Conservation (phyloP, 2,888 invertebrate genomes). For the Cerceris rybyensis region DNA sequence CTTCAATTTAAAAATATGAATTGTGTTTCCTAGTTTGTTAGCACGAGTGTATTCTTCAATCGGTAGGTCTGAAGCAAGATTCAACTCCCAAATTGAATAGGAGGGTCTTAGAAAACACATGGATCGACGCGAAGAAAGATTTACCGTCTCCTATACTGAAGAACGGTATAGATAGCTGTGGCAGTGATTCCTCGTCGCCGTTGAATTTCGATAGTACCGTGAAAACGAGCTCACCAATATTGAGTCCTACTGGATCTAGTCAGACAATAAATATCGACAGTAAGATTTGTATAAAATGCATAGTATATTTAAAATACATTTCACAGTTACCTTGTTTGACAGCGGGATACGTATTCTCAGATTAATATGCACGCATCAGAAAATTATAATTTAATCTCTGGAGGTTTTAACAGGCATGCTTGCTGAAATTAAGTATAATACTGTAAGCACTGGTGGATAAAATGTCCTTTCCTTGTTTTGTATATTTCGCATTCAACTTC, state of each 20-base stretch:
- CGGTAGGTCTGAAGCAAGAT: conserved; percentile 64
- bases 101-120: conserved; percentile 70
- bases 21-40: no score
- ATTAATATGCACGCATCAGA: no score
- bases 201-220: conserved; percentile 59
- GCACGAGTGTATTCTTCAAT: background rate
- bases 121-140: conserved; percentile 67
- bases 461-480: no score
- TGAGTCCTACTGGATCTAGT: conserved; percentile 70
- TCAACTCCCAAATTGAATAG: conserved; percentile 62
- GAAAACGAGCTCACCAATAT: conserved; percentile 76
- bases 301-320: no score
- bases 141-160: conserved; percentile 77
- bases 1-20: no score
- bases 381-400: no score
- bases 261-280: conserved; percentile 63
- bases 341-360: no score
- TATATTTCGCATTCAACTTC: no score
- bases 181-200: conserved; percentile 57
- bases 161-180: conserved; percentile 40
- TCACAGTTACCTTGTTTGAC: no score
- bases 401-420: no score
- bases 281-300: conserved; percentile 24
- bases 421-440: no score
- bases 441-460: no score